Evolutionary conservation across 2,113 vertebrate genomes (phyloP).

Genomic region (Carassius auratus): DNA sequence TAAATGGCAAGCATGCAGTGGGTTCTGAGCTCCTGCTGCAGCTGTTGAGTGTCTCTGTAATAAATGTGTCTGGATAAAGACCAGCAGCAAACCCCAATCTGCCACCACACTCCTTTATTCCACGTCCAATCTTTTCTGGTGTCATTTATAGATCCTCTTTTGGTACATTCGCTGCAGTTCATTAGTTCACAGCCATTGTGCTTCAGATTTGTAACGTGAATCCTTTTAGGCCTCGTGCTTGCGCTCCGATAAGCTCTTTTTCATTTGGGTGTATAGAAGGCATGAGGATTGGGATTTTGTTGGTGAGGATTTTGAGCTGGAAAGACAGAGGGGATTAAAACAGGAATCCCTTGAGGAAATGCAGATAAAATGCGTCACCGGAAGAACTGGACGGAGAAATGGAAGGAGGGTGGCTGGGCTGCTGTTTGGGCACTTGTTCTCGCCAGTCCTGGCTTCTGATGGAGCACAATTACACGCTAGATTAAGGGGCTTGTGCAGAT

Average conservation of each 20-base stretch:
- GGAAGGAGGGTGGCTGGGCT: slow-evolving; percentile 18
- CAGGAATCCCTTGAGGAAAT: slow-evolving; percentile 40
- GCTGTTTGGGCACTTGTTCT: slow-evolving; percentile 63
- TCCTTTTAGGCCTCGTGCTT: background rate
- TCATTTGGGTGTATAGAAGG: slow-evolving; percentile 12
- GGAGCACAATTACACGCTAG: slow-evolving; percentile 72
- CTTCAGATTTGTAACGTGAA: slow-evolving; percentile 3
- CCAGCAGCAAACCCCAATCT: slow-evolving; percentile 65
- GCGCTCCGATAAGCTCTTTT: slow-evolving; percentile 1
- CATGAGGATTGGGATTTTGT: slow-evolving; percentile 60
- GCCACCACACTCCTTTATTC: slow-evolving; percentile 49
- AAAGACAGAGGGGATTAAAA: slow-evolving; percentile 72
- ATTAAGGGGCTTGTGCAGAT: slow-evolving; percentile 65
- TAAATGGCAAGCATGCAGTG: slow-evolving; percentile 5
- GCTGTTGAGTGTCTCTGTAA: slow-evolving; percentile 71
- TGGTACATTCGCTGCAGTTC: slow-evolving; percentile 33
- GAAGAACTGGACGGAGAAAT: slow-evolving; percentile 62
- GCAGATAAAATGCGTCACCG: slow-evolving; percentile 68
- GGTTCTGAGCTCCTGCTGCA: slow-evolving; percentile 53
- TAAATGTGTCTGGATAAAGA: slow-evolving; percentile 64
- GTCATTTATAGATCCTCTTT: slow-evolving; percentile 54
- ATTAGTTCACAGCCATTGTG: slow-evolving; percentile 27
- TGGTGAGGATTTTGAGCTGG: slow-evolving; percentile 68
- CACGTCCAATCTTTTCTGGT: slow-evolving; percentile 41
- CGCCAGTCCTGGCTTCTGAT: slow-evolving; percentile 65